Percentiles rank a stretch among this genome's conserved stretches.
These are phyloP conservation scores for Acanthopleura granulata DNA, from an alignment of 2,888 invertebrate species.

Conservation along the genomic window DNA sequence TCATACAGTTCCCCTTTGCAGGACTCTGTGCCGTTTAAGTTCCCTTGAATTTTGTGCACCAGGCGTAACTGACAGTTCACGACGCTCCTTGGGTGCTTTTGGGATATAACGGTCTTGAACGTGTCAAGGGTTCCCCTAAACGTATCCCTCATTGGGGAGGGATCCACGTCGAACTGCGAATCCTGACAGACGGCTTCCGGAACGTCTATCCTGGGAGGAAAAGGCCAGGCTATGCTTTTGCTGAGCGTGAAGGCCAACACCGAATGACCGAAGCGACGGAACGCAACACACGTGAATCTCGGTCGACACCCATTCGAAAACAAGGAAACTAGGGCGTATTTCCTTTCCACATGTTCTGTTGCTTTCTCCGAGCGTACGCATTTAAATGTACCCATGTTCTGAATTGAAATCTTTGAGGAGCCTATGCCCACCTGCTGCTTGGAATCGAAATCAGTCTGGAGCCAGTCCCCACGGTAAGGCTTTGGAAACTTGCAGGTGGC, in stretches of 20 bases:
- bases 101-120: slow-evolving; percentile 44
- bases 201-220: slow-evolving; percentile 30
- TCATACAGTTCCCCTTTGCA: slow-evolving; percentile 49
- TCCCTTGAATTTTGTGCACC: slow-evolving; percentile 39
- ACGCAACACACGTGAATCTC: slow-evolving; percentile 49
- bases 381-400: slow-evolving; percentile 44
- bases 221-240: slow-evolving; percentile 51
- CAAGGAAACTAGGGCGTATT: slow-evolving; percentile 48
- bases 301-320: slow-evolving; percentile 58
- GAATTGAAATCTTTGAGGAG: slow-evolving; percentile 37
- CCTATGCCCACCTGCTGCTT: slow-evolving; percentile 34
- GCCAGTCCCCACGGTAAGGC: slow-evolving; percentile 43
- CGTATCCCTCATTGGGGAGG: slow-evolving; percentile 44
- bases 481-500: slow-evolving; percentile 47
- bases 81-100: slow-evolving; percentile 23
- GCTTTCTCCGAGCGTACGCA: slow-evolving; percentile 46
- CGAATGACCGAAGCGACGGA: slow-evolving; percentile 41
- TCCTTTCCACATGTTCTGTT: slow-evolving; percentile 32
- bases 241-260: slow-evolving; percentile 46
- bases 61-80: slow-evolving; percentile 43
- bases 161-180: slow-evolving; percentile 45
- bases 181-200: slow-evolving; percentile 37
- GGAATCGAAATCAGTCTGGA: slow-evolving; percentile 33
- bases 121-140: slow-evolving; percentile 42
- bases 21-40: slow-evolving; percentile 35